Base-by-base conservation (phyloP, 2,888 invertebrate genomes). In the Caenorhabditis afra region DNA sequence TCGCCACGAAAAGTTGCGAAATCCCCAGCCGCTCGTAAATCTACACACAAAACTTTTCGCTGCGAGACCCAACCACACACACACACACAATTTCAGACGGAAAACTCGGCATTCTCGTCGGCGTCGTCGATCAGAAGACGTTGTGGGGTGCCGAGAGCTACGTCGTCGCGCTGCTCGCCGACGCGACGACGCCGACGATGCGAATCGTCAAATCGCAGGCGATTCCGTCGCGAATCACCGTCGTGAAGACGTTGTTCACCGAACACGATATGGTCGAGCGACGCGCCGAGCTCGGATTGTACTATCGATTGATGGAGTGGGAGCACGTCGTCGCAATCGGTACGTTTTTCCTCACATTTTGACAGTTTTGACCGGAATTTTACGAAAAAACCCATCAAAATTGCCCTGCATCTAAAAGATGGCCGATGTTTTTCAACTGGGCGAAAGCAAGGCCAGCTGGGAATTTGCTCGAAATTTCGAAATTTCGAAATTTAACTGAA, bases 191-290 rank as follows among this genome's bases (percentile, higher is more conserved):
- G 1, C 39, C 50, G 10, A 45, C 47, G 14, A 55, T 67, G 50
- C 8, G n/a, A 29, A 16, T 61, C 20, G 47, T 53, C 3, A 14
- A 23, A 20, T n/a, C 45, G 11, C 2, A 41, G 12, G 22, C 23
- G 11, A 29, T 68, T 49, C 62, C 61, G 1, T n/a, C n/a, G 14
- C 22, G 35, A 22, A 45, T 76, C 12, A 64, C 68, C 7, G 37
- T 62, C 5, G 44, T 76, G 18, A 76, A 68, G 39, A 68, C 68
- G 12, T 16, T 76, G 1, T 76, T 68, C 23, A 53, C 76, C 4
- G 57, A 47, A 14, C 14, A 20, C 3, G 64, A 76, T 14, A 68
- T 76, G 68, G 16, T 14, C 8, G 57, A 62, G 47, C 55, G 66
- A 20, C 16, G 16, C 10, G n/a, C n/a, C n/a, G 22, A 53, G 5